Percentiles rank a stretch among this genome's conserved stretches.
Evolutionary conservation across 2,113 vertebrate species (phyloP).

Genomic region (Jacana jacana): DNA sequence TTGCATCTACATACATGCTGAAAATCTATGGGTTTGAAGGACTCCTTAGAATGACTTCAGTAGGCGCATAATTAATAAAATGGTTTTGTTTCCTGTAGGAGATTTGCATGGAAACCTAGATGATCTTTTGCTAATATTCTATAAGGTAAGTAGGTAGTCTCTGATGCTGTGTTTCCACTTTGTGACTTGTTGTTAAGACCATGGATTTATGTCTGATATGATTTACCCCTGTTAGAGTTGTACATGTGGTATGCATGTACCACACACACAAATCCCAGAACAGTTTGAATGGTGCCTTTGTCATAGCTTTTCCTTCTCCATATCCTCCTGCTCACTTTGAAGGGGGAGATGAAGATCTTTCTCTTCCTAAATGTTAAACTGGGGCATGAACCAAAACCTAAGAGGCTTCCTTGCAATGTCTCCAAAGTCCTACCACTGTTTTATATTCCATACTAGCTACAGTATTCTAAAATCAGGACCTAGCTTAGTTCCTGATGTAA

Average conservation of each 20-base stretch:
- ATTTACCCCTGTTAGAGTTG: background rate
- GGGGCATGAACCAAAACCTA: background rate
- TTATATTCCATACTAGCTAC: background rate
- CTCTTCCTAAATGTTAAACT: background rate
- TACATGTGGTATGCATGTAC: background rate
- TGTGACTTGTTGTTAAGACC: background rate
- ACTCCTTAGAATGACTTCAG: background rate
- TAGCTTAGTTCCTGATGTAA: background rate
- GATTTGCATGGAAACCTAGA: constrained; percentile 95
- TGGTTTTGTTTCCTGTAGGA: constrained; percentile 75
- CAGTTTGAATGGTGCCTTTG: background rate
- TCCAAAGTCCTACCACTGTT: background rate
- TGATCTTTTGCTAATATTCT: constrained; percentile 95
- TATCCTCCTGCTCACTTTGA: background rate
- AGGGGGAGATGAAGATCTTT: background rate
- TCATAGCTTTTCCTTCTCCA: background rate
- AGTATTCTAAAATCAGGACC: background rate
- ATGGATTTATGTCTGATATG: background rate
- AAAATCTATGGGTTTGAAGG: background rate
- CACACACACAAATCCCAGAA: background rate
- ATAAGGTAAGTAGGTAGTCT: constrained; percentile 82
- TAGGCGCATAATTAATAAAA: background rate
- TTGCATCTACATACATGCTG: background rate
- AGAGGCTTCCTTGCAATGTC: background rate
- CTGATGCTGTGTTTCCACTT: constrained; percentile 8